Evolutionary conservation across 2,888 invertebrate genomes (phyloP), one percentile per base, ranked within the genome.

Genomic region (Geophilus truncorum): DNA sequence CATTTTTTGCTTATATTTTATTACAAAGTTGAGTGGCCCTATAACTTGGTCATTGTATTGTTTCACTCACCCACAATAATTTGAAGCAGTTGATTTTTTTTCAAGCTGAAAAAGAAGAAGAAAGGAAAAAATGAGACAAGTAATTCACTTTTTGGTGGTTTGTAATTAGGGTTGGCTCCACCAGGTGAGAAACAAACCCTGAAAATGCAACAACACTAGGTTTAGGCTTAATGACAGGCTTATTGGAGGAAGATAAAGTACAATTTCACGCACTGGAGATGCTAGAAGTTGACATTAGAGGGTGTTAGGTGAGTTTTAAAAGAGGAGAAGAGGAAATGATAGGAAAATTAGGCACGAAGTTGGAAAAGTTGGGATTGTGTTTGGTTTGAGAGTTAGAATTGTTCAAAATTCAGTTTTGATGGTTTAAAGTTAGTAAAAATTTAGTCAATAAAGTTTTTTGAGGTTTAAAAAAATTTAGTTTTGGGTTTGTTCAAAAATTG

Each of bases 181-280:
- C 57, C 57, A 57, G 18, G 57, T 57, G 57, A 57, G 57, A 57
- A 57, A 57, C 57, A 57, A 57, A 57, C 57, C 57, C 57, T 57
- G 40, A 57, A 57, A 57, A 57, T 57, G 18, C 57, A 57, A 23
- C 57, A 57, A 57, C 23, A 57, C 57, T 57, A 57, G 23, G 57
- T 57, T 57, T 57, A 57, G 57, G 57, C 57, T 18, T 57, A 57
- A 57, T 57, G 57, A 57, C 57, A 57, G 57, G 57, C 57, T 57
- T 57, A 57, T 57, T 57, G 18, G 7, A 57, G 9, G 57, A 57
- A 57, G 57, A 57, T 57, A 57, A 57, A 57, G 57, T 57, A 57
- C 57, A 57, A 57, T 57, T 57, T 57, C 57, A 57, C 57, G 57
- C 57, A 57, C 57, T 57, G 57, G 9, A 57, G 57, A 57, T 57